A percentile compares a stretch with the other conserved stretches of the same genome.
These are phyloP conservation scores for Catocala sponsa DNA, from an alignment of 2,888 invertebrate genomes.

Conservation along the genomic window DNA sequence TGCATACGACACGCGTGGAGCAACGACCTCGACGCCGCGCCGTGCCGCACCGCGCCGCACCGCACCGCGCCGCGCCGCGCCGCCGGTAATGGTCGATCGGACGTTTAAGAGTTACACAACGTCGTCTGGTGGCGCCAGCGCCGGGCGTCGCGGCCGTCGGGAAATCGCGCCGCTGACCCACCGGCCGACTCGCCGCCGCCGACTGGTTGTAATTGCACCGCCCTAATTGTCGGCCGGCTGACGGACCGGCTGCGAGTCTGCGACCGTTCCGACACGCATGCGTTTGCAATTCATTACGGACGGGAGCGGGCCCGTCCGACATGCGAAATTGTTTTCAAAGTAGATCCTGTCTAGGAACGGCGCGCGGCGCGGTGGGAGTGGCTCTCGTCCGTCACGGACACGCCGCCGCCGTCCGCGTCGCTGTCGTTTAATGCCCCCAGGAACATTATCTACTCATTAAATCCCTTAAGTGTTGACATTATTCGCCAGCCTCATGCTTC, in stretches of 20 bases:
- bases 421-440: constrained; percentile 67
- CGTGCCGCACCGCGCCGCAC: too few relatives aligned
- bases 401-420: constrained; percentile 70
- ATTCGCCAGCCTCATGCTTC: constrained; percentile 55
- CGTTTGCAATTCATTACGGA: constrained; percentile 79
- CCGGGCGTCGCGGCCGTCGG: constrained; percentile 78
- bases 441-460: constrained; percentile 53
- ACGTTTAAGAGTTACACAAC: constrained; percentile 82
- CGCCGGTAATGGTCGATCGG: constrained; percentile 71
- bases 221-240: constrained; percentile 79
- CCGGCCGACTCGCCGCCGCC: constrained; percentile 75
- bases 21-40: constrained; percentile 75
- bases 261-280: constrained; percentile 62
- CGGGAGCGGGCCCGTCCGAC: constrained; percentile 64
- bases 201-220: constrained; percentile 82
- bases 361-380: constrained; percentile 64
- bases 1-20: constrained; percentile 65
- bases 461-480: constrained; percentile 44
- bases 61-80: constrained; percentile 10
- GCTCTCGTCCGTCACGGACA: constrained; percentile 67
- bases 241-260: constrained; percentile 64
- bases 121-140: constrained; percentile 66
- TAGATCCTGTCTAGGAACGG: constrained; percentile 73
- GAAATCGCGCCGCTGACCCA: constrained; percentile 85
- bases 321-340: constrained; percentile 81